Percentiles rank a stretch among this genome's conserved stretches.
Conservation (phyloP, 2,113 vertebrate genomes). For the Corvus moneduloides region DNA sequence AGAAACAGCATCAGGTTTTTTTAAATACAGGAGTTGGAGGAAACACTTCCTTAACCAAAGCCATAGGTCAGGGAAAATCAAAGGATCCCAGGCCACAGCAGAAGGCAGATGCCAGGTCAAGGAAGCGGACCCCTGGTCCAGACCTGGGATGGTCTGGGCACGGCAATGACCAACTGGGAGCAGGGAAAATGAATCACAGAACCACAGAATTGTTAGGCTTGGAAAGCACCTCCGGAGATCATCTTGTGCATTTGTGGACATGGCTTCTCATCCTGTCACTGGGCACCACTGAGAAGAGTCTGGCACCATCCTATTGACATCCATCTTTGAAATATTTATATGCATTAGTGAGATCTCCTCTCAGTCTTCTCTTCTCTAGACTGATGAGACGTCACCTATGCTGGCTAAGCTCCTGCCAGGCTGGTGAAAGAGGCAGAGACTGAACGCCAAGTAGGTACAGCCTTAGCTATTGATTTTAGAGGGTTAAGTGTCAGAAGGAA, state of each 20-base stretch:
- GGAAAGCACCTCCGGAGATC: neutral
- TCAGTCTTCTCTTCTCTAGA: neutral
- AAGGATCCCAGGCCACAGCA: neutral
- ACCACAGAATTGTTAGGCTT: neutral
- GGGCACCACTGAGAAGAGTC: neutral
- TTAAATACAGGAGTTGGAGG: neutral
- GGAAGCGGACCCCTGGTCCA: neutral
- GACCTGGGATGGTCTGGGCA: neutral
- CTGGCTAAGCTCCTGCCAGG: neutral
- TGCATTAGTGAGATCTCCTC: no score
- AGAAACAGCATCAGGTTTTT: neutral
- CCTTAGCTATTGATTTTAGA: neutral
- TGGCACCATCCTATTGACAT: neutral
- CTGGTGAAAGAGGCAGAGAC: neutral
- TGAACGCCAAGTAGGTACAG: neutral
- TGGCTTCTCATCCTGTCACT: neutral
- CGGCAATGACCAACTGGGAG: rapidly evolving
- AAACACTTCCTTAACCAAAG: neutral
- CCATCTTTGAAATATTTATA: neutral
- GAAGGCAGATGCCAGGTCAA: neutral
- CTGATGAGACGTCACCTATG: neutral
- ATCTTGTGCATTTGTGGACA: neutral
- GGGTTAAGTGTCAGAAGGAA: neutral
- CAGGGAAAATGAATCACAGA: neutral
- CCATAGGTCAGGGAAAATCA: neutral